Conservation (phyloP, 2,888 invertebrate genomes). For the Himalopsyche kuldschensis region DNA sequence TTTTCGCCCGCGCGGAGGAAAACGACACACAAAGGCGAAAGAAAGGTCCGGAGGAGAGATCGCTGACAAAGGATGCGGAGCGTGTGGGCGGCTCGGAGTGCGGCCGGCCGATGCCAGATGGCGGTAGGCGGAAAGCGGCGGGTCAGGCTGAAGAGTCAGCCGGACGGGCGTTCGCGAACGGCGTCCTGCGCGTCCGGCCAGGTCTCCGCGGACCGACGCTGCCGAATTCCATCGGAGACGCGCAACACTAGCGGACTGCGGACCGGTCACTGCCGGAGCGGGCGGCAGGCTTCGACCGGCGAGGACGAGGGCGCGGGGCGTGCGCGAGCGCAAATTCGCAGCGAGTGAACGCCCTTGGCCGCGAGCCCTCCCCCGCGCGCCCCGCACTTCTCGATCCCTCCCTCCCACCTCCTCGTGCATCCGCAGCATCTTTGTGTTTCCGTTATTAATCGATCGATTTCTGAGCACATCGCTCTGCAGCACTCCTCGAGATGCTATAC, state of each 20-base stretch:
- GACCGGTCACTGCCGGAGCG: constrained; percentile 42
- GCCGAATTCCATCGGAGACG: constrained; percentile 51
- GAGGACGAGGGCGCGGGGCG: constrained; percentile 47
- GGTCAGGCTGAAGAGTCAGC: constrained; percentile 13
- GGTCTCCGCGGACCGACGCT: constrained; percentile 41
- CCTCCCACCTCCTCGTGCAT: constrained; percentile 1
- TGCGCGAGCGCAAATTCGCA: constrained; percentile 47
- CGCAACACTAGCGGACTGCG: constrained; percentile 43
- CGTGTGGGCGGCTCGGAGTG: constrained; percentile 2
- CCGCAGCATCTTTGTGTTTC: constrained; percentile 30
- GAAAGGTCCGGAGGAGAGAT: background rate
- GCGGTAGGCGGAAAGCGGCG: background rate
- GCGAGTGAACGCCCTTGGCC: constrained; percentile 43
- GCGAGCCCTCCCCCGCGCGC: constrained; percentile 44
- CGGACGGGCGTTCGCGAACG: constrained; percentile 7
- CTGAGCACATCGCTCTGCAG: constrained; percentile 18
- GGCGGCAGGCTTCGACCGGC: constrained; percentile 56
- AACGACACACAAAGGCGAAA: background rate
- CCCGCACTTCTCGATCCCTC: constrained; percentile 3
- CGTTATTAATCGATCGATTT: constrained; percentile 38
- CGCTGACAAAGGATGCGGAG: background rate
- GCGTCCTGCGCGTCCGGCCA: constrained; percentile 10
- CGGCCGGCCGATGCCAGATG: background rate
- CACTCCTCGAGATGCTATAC: background rate
- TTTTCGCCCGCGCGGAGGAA: constrained; percentile 4